Evolutionary conservation across 1,140 invertebrate genomes (phyloP).

Genomic region (Thereuonema tuberculata): DNA sequence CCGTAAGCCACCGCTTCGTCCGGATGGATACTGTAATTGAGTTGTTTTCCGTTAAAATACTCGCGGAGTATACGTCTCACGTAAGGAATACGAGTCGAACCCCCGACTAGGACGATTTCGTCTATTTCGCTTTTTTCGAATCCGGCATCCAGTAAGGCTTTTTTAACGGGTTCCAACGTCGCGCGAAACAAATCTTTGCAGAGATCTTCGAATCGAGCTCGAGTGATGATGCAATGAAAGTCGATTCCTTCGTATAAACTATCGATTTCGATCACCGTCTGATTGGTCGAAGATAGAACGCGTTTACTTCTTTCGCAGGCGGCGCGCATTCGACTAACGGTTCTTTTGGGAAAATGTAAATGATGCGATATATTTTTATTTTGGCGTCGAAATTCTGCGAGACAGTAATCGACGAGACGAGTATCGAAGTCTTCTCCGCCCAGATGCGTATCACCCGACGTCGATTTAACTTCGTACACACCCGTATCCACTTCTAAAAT

Average conservation of each 20-base stretch:
- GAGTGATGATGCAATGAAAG: conserved; percentile 33
- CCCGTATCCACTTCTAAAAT: conserved; percentile 75
- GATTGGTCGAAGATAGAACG: conserved; percentile 28
- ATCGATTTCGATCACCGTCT: conserved; percentile 49
- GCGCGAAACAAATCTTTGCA: conserved; percentile 25
- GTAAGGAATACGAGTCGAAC: conserved; percentile 31
- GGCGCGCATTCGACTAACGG: conserved; percentile 39
- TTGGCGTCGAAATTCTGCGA: conserved; percentile 29
- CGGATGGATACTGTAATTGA: conserved; percentile 64
- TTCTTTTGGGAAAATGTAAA: conserved; percentile 21
- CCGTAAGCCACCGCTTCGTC: conserved; percentile 12
- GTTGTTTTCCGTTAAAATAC: conserved; percentile 5
- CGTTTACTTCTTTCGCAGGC: conserved; percentile 50
- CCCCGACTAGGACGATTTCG: conserved; percentile 30
- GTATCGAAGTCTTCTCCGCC: conserved; percentile 37
- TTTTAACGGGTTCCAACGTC: conserved; percentile 23
- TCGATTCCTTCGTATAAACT: conserved; percentile 54
- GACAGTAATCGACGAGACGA: conserved; percentile 27
- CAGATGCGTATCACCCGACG: conserved; percentile 41
- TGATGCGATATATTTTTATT: conserved; percentile 27
- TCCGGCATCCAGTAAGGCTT: conserved; percentile 32
- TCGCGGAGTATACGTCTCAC: conserved; percentile 13
- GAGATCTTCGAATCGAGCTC: conserved; percentile 36
- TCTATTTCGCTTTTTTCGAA: conserved; percentile 27
- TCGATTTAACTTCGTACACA: conserved; percentile 53